Evolutionary conservation across 1,140 invertebrate genomes (phyloP), one percentile per base, ranked within the genome.

Genomic region (Drosophila oshimai): DNA sequence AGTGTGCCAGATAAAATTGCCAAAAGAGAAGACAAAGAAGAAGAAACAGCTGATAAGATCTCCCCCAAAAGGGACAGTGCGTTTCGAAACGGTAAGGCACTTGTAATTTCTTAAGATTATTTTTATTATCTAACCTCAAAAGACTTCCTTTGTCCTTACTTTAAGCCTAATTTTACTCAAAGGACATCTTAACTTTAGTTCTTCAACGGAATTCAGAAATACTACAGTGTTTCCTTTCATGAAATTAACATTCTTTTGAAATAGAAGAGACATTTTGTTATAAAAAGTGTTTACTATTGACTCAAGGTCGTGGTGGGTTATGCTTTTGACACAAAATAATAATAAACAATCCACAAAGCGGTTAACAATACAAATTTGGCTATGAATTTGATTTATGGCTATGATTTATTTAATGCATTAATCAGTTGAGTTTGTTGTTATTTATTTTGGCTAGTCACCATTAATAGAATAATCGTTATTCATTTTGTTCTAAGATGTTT

Each of bases 351-450:
- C 24, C 22, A 22, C 18, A 13, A 24, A 7, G 12, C 15, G 7
- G 12, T 18, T 13, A 20, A 13, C 22, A 7, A 29, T 28, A 45
- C 50, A 44, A 45, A 45, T 13, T 39, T 15, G 26, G 17, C 9
- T 0, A 22, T 49, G 31, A 24, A 29, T 55, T 55, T 50, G 44
- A 55, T 55, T 55, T 55, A 55, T 55, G 51, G 9, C 50, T 50
- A 55, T 50, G 51, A 49, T 55, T 55, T 33, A 22, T 31, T 55
- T 55, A 49, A 55, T 49, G 5, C 51, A 55, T 55, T 22, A 55
- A 55, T 55, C 51, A 55, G 26, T 12, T 49, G 26, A 17, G 44
- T 55, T 49, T 18, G 51, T 49, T 18, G 51, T 49, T 55, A 50
- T 55, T 55, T 55, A 55, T 55, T 50, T 55, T 31, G 44, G 51